These are phyloP conservation scores for Enteromius anoplus DNA, from an alignment of 2,797 vertebrate genomes.

Conservation along the genomic window DNA sequence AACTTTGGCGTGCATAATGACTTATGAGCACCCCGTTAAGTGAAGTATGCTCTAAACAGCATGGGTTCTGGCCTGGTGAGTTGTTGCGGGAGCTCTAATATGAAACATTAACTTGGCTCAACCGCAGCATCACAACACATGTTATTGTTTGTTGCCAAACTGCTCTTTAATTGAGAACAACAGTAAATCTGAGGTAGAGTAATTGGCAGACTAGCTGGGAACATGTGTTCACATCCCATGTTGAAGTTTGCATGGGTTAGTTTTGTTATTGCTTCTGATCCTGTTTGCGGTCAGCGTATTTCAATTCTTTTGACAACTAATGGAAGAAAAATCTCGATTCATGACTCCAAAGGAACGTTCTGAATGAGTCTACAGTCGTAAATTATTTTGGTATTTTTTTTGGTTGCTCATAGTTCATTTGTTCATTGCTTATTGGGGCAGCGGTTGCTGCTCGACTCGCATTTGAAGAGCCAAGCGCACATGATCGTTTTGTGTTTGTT, in stretches of 20 bases:
- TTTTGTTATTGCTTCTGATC: slow-evolving; percentile 54
- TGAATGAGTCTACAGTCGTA: slow-evolving; percentile 25
- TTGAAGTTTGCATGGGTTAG: slow-evolving; percentile 62
- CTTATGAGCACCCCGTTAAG: slow-evolving; percentile 85
- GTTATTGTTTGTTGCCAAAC: slow-evolving; percentile 88
- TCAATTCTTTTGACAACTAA: slow-evolving; percentile 52
- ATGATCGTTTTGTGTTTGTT: slow-evolving; percentile 50
- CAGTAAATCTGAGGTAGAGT: slow-evolving; percentile 88
- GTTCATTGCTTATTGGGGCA: slow-evolving; percentile 35
- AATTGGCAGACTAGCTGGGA: slow-evolving; percentile 78
- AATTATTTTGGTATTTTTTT: slow-evolving; percentile 46
- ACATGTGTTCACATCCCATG: slow-evolving; percentile 73
- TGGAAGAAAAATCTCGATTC: slow-evolving; percentile 9
- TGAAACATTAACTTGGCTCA: slow-evolving; percentile 95
- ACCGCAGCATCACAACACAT: slow-evolving; percentile 88
- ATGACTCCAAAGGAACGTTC: slow-evolving; percentile 6
- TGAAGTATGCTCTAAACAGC: slow-evolving; percentile 86
- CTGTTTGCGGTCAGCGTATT: slow-evolving; percentile 54
- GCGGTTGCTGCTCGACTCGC: slow-evolving; percentile 17
- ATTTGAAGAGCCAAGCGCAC: slow-evolving; percentile 22
- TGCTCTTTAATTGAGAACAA: slow-evolving; percentile 86
- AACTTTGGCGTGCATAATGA: slow-evolving; percentile 87
- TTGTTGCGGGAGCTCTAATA: slow-evolving; percentile 86
- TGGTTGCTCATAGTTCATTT: slow-evolving; percentile 25
- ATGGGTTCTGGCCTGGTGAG: slow-evolving; percentile 84